Conservation (phyloP, 1,140 invertebrate species). For the Aphaenogaster ashmeadi region DNA sequence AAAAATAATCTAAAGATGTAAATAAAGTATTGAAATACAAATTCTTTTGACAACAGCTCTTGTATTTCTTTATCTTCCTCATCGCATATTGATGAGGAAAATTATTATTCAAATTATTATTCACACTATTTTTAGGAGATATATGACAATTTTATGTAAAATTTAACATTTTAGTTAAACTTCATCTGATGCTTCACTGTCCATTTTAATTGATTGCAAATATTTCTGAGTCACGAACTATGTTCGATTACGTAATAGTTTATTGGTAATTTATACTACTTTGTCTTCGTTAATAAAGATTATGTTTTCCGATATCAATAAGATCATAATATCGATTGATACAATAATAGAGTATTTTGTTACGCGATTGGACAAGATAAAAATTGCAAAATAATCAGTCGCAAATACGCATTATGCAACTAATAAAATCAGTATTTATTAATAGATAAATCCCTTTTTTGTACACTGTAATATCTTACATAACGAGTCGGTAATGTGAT, state of each 20-base stretch:
- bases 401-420: background rate
- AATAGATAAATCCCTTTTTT: background rate
- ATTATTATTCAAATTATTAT: constrained; percentile 1
- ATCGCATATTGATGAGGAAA: background rate
- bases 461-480: background rate
- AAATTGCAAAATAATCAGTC: background rate
- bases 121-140: background rate
- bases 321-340: background rate
- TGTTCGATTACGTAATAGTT: background rate
- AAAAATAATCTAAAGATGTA: background rate
- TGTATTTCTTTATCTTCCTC: background rate
- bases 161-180: background rate
- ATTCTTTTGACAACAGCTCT: background rate
- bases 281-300: background rate
- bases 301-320: background rate
- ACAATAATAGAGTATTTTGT: background rate
- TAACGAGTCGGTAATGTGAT: background rate
- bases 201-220: background rate
- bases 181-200: background rate
- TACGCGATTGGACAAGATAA: background rate
- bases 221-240: too few species aligned
- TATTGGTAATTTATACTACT: background rate
- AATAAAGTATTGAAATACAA: background rate
- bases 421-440: background rate
- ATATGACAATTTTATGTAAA: background rate